These are phyloP conservation scores for Montifringilla adamsi DNA, from an alignment of 2,113 vertebrate genomes.

Conservation along the genomic window DNA sequence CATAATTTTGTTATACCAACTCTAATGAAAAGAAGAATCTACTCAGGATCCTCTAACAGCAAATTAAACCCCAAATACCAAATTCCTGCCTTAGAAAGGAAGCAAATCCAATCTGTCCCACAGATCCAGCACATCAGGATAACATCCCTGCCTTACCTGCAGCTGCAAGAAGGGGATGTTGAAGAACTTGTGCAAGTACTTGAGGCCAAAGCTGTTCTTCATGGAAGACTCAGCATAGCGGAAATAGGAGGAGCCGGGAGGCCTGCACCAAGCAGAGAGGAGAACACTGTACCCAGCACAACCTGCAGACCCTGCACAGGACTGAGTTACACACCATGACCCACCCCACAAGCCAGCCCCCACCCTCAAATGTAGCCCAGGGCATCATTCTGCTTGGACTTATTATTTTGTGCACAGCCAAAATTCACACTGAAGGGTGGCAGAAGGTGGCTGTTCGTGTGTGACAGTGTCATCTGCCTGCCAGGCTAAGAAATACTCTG, in stretches of 20 bases:
- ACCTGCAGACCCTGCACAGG: not conserved
- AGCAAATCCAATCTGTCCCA: not conserved
- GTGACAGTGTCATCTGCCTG: not conserved
- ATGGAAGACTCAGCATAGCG: constrained; percentile 98
- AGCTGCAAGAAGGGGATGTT: constrained; percentile 98
- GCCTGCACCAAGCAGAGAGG: constrained; percentile 71
- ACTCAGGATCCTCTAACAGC: not conserved
- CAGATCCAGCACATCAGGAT: too few relatives aligned
- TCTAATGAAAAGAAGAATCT: not conserved
- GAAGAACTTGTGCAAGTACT: constrained; percentile 97
- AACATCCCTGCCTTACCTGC: constrained; percentile 78
- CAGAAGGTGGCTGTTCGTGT: not conserved
- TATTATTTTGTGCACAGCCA: not conserved
- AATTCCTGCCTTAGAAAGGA: not conserved
- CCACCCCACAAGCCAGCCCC: not conserved
- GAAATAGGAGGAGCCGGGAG: constrained; percentile 92
- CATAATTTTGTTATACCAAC: not conserved
- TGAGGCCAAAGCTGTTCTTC: constrained; percentile 97
- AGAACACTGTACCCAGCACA: not conserved
- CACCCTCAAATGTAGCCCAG: not conserved
- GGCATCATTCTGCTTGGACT: not conserved
- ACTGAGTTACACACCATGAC: not conserved
- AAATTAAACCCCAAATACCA: not conserved
- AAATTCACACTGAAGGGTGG: not conserved
- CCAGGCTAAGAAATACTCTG: not conserved